Evolutionary conservation across 2,797 vertebrate genomes (phyloP), one percentile per base, ranked within the genome.

Genomic region (Chanos chanos): DNA sequence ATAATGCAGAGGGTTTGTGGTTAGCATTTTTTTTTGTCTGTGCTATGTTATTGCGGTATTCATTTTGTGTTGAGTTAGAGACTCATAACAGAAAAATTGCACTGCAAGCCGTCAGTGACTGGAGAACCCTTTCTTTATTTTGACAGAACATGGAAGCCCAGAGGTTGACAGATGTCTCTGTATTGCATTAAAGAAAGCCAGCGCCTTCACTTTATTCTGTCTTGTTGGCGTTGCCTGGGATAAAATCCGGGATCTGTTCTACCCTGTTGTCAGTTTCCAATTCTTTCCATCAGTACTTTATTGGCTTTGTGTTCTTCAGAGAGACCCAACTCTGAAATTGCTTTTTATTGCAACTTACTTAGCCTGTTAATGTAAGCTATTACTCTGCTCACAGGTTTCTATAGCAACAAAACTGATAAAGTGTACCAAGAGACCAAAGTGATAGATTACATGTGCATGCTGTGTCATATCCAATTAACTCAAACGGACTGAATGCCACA

Each of bases 381-480:
- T 84, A 85, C 80, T 58, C 69, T 83, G 81, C 80, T 77, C 72
- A 82, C 85, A 74, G 74, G 89, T 93, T 92, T 85, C 87, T 83
- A 89, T 89, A 86, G 89, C 87, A 91, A 92, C 88, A 80, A 88
- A 91, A 84, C 83, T 89, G 89, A 89, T 91, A 90, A 88, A 88
- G 88, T 81, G 85, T 84, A 92, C 85, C 87, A 83, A 86, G 90
- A 92, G 89, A 91, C 85, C 74, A 54, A 62, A 73, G 88, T 94
- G 92, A 97, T 93, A 94, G 92, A 93, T 94, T 91, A 91, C 90
- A 93, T 74, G 85, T 94, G 90, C 92, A 91, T 84, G 87, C 90
- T 89, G 87, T 94, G 93, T 96, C 95, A 94, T 92, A 93, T 94
- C 92, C 92, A 95, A 95, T 97, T 94, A 96, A 92, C 89, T 95